Evolutionary conservation across 2,113 vertebrate genomes (phyloP).

Genomic region (Chrysochloris asiatica): DNA sequence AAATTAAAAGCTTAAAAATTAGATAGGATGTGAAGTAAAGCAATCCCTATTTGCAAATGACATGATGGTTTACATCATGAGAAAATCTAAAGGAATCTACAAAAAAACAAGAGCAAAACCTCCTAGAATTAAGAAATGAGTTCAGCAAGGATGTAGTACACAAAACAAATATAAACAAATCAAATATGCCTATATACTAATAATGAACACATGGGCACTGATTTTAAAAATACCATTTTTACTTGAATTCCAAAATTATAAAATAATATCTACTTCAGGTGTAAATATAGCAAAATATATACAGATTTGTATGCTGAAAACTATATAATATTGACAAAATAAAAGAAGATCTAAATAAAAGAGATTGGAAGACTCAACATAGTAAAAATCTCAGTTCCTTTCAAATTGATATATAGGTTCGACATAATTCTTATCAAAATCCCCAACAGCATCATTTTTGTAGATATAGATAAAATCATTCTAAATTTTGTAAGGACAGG

Average conservation of each 20-base stretch:
- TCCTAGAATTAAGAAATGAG: background rate
- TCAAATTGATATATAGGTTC: too few species aligned
- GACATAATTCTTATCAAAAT: background rate
- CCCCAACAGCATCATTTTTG: too few species aligned
- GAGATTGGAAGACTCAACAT: background rate
- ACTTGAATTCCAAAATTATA: background rate
- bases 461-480: too few species aligned
- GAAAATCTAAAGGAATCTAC: background rate
- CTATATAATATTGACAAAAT: background rate
- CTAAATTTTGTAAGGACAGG: too few species aligned
- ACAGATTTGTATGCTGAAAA: background rate
- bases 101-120: background rate
- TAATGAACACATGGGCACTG: background rate
- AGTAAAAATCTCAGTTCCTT: background rate
- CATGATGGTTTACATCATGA: too few species aligned
- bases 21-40: too few species aligned
- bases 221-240: background rate
- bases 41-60: too few species aligned
- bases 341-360: background rate
- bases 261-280: background rate
- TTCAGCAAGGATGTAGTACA: background rate
- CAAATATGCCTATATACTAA: background rate
- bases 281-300: background rate
- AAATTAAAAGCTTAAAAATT: too few species aligned
- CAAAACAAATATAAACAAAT: background rate